A percentile compares a stretch with the other conserved stretches of the same genome.
phyloP scores from a whole-genome alignment of 2,113 vertebrate species.

The Podiceps cristatus region DNA sequence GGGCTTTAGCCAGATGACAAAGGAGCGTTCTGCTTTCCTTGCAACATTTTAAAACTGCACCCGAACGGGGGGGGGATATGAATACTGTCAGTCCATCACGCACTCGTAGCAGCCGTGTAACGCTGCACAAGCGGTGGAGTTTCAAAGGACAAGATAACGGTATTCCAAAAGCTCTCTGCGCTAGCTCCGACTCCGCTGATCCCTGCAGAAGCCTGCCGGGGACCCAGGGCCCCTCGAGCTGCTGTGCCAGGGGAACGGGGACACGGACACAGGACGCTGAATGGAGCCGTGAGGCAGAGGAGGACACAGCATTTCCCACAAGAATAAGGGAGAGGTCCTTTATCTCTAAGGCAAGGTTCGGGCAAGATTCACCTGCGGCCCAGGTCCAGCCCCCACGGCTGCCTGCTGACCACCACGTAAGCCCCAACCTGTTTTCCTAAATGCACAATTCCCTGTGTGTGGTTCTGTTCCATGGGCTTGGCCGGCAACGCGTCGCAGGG shows the following conservation, averaged over 20 bases:
- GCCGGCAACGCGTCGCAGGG: accelerated
- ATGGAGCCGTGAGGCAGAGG: not conserved
- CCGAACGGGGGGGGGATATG: accelerated
- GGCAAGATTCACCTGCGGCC: not conserved
- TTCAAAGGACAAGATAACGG: not conserved
- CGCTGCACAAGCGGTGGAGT: accelerated
- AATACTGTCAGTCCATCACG: accelerated
- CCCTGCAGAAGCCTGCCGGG: not conserved
- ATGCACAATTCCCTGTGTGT: accelerated
- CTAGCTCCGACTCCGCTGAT: not conserved
- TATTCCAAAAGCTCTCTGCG: not conserved
- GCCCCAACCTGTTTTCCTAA: not conserved
- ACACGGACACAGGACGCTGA: accelerated
- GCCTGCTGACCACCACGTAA: not conserved
- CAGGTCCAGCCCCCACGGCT: not conserved
- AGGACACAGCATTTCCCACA: not conserved
- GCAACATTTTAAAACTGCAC: not conserved
- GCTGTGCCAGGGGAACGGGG: accelerated
- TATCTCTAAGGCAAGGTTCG: accelerated
- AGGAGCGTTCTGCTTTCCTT: accelerated
- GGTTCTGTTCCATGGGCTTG: accelerated
- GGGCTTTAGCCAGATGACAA: not conserved
- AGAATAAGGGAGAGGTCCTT: not conserved
- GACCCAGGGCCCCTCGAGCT: not conserved
- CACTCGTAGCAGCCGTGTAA: not conserved